phyloP scores from a whole-genome alignment of 2,797 vertebrate species.

The Paramormyrops hopkinsi region DNA sequence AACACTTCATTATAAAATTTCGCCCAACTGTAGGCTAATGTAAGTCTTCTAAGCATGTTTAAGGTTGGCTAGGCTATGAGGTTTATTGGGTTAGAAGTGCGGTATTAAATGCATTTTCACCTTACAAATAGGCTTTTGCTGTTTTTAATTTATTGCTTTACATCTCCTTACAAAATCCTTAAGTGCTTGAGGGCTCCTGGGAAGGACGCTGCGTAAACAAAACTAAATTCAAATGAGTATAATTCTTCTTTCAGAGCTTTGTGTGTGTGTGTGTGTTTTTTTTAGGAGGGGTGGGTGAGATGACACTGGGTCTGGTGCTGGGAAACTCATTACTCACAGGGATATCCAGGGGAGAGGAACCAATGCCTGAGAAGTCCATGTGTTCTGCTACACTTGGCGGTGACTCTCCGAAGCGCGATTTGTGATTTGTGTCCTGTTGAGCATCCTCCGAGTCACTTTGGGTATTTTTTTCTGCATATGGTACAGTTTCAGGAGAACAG shows the following conservation, averaged over 20 bases:
- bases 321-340: slow-evolving; percentile 31
- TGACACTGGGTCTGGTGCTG: slow-evolving; percentile 15
- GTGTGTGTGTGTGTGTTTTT: slow-evolving; percentile 5
- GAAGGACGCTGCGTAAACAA: neutral
- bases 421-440: slow-evolving; percentile 20
- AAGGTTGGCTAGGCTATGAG: neutral
- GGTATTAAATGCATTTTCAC: neutral
- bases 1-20: neutral
- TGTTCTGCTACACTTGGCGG: slow-evolving; percentile 28
- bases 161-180: neutral
- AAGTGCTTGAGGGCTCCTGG: neutral
- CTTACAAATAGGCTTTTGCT: neutral
- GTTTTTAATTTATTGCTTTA: neutral
- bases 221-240: neutral
- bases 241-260: slow-evolving; percentile 1
- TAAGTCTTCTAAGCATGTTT: neutral
- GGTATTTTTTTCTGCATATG: slow-evolving; percentile 33
- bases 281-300: neutral
- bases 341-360: slow-evolving; percentile 8
- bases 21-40: neutral
- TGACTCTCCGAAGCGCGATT: slow-evolving; percentile 24
- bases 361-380: slow-evolving; percentile 5
- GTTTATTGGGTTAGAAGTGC: neutral
- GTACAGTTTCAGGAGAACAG: slow-evolving; percentile 32
- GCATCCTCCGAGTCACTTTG: neutral